Conservation (phyloP, 2,888 invertebrate species). For the Nemapogon koenigi region DNA sequence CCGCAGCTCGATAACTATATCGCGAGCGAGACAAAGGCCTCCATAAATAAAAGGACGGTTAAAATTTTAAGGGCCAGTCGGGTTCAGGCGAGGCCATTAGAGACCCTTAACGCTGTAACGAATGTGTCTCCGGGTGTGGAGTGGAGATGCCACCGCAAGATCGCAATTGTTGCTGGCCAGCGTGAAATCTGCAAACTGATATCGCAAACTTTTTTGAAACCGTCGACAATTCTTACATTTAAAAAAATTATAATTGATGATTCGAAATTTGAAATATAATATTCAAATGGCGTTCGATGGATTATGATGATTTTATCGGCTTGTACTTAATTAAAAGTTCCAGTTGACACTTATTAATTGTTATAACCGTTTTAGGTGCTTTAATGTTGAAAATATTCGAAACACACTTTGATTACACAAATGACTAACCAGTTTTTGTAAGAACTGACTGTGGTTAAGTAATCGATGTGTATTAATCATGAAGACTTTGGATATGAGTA, state of each 20-base stretch:
- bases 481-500: conserved; percentile 11
- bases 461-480: conserved; percentile 42
- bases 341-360: conserved; percentile 55
- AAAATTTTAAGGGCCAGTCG: conserved; percentile 55
- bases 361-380: conserved; percentile 22
- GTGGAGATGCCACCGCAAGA: conserved; percentile 40
- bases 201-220: conserved; percentile 10
- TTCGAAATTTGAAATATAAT: conserved; percentile 14
- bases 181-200: conserved; percentile 38
- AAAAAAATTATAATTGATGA: conserved; percentile 16
- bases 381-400: neutral
- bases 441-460: conserved; percentile 41
- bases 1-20: conserved; percentile 34
- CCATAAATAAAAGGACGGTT: conserved; percentile 56
- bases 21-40: conserved; percentile 32
- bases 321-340: conserved; percentile 45
- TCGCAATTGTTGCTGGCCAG: conserved; percentile 41
- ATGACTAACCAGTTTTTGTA: conserved; percentile 37
- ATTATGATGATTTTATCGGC: conserved; percentile 33
- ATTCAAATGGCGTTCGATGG: conserved; percentile 14
- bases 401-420: conserved; percentile 27
- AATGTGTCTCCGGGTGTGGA: conserved; percentile 29
- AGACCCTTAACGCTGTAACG: conserved; percentile 52
- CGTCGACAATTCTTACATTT: conserved; percentile 16
- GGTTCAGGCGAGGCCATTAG: conserved; percentile 46